Base-by-base conservation (phyloP, 2,113 vertebrate genomes). In the Channa maculata region DNA sequence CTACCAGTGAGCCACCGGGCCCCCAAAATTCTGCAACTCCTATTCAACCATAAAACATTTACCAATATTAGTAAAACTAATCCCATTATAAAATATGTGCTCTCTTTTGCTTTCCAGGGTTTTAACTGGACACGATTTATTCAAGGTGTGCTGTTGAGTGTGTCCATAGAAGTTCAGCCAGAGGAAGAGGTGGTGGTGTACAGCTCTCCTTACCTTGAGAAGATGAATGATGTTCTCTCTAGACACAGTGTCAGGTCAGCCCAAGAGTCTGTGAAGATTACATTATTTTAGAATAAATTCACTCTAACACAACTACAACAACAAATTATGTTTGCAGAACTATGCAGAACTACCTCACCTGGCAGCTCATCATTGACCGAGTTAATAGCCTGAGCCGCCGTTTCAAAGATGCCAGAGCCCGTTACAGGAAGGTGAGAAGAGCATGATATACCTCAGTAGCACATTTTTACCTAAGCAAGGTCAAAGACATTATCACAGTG, bases 101-200 rank as follows among this genome's bases (percentile, higher is more conserved):
- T 39, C 0, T 49, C 15, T 72, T 67, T 79, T 74, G 36, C 60
- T 74, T 63, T 50, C 15, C 84, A 99, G 97, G 96, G 95, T 14
- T 99, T 99, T 77, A 98, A 99, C 86, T 99, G 98, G 98, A 98
- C 96, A 0, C 88, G 91, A 54, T 99, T 96, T 89, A 94, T 99
- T 79, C 96, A 95, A 81, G 93, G 94, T 0, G 94, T 99, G 53
- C 92, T 99, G 82, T 93, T 95, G 13, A 95, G 95, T 9, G 97
- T 97, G 41, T 91, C 83, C 1, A 80, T 98, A 0, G 46, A 94
- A 12, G 84, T 97, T 37, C 89, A 93, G 38, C 86, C 91, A 0
- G 79, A 96, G 0, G 98, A 99, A 65, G 95, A 98, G 55, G 94
- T 99, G 11, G 97, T 99, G 65, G 96, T 99, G 0, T 98, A 98